Evolutionary conservation across 2,888 invertebrate species (phyloP), one percentile per base, ranked within the genome.

Genomic region (Drosophila setosimentum): DNA sequence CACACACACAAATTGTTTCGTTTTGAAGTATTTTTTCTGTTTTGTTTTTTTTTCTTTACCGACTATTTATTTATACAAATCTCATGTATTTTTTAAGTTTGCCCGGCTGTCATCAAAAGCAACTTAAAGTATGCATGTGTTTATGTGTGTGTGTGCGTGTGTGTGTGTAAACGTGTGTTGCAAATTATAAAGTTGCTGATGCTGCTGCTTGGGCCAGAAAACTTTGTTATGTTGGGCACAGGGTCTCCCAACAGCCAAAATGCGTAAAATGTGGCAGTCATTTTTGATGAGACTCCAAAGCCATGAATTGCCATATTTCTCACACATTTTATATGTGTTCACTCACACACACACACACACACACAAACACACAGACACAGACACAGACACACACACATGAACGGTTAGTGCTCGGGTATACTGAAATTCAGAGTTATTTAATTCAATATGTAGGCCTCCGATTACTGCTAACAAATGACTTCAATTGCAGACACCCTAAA

Each of bases 61-160:
- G 24, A 40, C 48, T 79, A 51, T 71, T 86, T 76, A 78, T 66
- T 76, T 87, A 87, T 83, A 79, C 69, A 82, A 82, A 83, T 83
- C 71, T 75, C 71, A 76, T 73, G 74, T 80, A 73, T 80, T 72
- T 74, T 67, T 73, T 63, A 86, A 78, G 72, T 86, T 86, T 70
- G 55, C 54, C 49, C 32, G 48, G 57, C 48, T 58, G 35, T 48
- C 51, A 45, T 59, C 40, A 40, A 51, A 4, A 35, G 32, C 30
- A 55, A 64, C 55, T 76, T 29, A n/a, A 49, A 33, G 29, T 48
- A 27, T 67, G n/a, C 29, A 27, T 63, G 48, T 27, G 33, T 16
- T 2, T 33, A 5, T 33, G 33, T 32, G 30, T 33, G 13, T 11
- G 10, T 10, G 10, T 33, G 24, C 24, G 8, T 49, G 6, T 35